phyloP scores from a whole-genome alignment of 2,888 invertebrate species.

The Pristionchus arcanus region DNA sequence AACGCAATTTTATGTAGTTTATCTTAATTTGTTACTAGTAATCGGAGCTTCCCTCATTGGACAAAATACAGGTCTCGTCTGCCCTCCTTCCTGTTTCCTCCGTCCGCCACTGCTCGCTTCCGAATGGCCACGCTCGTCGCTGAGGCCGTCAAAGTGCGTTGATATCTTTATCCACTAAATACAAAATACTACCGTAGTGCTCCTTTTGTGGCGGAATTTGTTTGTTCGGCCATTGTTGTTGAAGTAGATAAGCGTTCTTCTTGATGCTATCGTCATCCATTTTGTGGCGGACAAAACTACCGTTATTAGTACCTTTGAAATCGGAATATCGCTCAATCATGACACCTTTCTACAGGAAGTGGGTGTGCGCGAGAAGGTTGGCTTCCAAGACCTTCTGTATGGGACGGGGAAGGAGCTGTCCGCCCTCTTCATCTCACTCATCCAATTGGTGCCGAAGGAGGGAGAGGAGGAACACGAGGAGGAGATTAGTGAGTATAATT shows the following conservation, averaged over 20 bases:
- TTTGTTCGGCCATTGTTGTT: no score
- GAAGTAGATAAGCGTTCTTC: no score
- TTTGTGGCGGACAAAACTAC: no score
- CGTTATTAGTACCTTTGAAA: no score
- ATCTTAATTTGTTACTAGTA: no score
- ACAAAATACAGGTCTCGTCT: not conserved
- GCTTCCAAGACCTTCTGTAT: constrained; percentile 53
- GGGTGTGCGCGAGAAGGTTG: constrained; percentile 37
- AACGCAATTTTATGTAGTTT: no score
- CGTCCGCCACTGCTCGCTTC: constrained; percentile 45
- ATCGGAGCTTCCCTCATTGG: not conserved
- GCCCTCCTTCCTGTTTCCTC: constrained; percentile 45
- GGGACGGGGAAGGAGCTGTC: constrained; percentile 41
- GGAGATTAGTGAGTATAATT: constrained; percentile 30
- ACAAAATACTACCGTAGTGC: no score
- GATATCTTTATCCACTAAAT: not conserved
- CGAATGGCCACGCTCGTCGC: constrained; percentile 38
- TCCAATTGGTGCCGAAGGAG: constrained; percentile 9
- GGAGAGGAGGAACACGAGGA: not conserved
- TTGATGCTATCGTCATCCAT: no score
- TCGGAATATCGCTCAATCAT: not conserved
- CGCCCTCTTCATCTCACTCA: constrained; percentile 11
- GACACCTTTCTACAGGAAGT: not conserved
- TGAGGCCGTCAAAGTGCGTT: constrained; percentile 36
- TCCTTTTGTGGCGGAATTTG: no score